These are phyloP conservation scores for Ecdyonurus torrentis DNA, from an alignment of 2,888 invertebrate genomes.

Conservation along the genomic window DNA sequence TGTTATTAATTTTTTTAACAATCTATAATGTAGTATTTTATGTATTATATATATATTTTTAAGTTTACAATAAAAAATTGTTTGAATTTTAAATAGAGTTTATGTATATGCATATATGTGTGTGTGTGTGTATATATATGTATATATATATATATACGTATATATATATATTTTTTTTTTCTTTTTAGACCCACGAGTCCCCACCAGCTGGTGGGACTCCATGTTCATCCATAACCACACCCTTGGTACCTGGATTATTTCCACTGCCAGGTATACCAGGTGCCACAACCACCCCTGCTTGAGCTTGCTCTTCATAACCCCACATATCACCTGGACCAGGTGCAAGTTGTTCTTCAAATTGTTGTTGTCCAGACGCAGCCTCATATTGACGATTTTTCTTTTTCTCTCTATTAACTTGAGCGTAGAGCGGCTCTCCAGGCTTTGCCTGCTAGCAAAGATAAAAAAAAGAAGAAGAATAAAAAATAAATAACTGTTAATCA, in stretches of 20 bases:
- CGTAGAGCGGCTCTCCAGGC: slow-evolving; percentile 44
- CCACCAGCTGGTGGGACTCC: slow-evolving; percentile 22
- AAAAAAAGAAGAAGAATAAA: neutral
- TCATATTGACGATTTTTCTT: slow-evolving; percentile 35
- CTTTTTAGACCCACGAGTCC: slow-evolving; percentile 33
- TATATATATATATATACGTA: neutral
- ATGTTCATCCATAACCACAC: slow-evolving; percentile 15
- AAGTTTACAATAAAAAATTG: too few species aligned
- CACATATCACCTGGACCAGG: slow-evolving; percentile 19
- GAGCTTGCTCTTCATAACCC: slow-evolving; percentile 18
- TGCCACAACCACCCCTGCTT: slow-evolving; percentile 14
- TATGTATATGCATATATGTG: neutral
- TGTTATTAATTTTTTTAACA: neutral
- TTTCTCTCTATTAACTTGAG: slow-evolving; percentile 46
- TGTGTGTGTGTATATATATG: neutral
- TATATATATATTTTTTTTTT: neutral
- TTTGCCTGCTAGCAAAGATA: slow-evolving; percentile 27
- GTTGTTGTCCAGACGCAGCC: slow-evolving; percentile 14
- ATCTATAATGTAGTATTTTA: neutral
- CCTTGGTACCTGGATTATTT: slow-evolving; percentile 20
- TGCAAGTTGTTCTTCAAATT: slow-evolving; percentile 14
- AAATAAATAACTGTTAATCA: neutral
- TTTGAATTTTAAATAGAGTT: too few species aligned
- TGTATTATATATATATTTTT: too few species aligned
- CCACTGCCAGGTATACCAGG: slow-evolving; percentile 16